Conservation (phyloP, 2,888 invertebrate species). For the Ganaspis brasiliensis region DNA sequence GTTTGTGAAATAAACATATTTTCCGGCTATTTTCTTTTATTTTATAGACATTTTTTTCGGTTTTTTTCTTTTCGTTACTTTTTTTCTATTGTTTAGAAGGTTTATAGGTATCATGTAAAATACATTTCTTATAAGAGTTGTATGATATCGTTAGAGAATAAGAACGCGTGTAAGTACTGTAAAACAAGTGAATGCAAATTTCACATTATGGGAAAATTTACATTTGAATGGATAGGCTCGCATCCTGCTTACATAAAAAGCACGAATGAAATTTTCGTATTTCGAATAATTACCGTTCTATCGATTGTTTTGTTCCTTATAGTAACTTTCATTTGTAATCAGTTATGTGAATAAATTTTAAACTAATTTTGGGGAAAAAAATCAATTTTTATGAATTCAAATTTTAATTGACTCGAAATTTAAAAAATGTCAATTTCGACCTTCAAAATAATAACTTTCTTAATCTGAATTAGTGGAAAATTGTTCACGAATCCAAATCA, state of each 20-base stretch:
- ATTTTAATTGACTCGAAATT: no score
- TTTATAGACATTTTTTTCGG: neutral
- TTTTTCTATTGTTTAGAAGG: neutral
- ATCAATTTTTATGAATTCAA: no score
- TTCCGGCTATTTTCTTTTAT: neutral
- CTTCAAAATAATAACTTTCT: no score
- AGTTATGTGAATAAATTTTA: neutral
- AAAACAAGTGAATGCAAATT: constrained; percentile 40
- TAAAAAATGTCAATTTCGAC: no score
- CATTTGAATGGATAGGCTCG: constrained; percentile 36
- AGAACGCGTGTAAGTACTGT: constrained; percentile 24
- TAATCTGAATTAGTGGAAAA: no score
- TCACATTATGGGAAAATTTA: constrained; percentile 40
- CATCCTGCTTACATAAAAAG: constrained; percentile 31
- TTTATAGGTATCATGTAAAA: neutral
- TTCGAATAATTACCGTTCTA: neutral
- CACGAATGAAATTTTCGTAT: neutral
- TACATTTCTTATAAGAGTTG: constrained; percentile 1
- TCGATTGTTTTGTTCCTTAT: neutral
- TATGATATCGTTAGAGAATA: constrained; percentile 6
- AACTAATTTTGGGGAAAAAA: no score
- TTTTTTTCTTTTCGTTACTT: neutral
- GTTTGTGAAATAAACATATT: no score
- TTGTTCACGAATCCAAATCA: no score
- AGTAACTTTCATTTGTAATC: no score